Percentiles rank a stretch among this genome's conserved stretches.
phyloP scores from a whole-genome alignment of 2,888 invertebrate genomes.

The Sarcophaga carnaria region DNA sequence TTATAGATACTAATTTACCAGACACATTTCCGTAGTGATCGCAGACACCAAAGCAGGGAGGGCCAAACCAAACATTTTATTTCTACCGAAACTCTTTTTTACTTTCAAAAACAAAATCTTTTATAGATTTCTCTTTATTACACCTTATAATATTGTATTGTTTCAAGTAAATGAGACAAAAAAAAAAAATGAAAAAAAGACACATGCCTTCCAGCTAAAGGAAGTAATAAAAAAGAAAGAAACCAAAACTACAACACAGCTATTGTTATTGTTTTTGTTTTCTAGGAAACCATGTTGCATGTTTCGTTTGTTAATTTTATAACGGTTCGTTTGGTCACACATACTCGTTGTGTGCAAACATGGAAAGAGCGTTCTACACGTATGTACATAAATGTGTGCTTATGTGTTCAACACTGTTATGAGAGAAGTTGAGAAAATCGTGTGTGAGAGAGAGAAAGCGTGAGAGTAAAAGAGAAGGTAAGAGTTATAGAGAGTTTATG shows the following conservation, averaged over 20 bases:
- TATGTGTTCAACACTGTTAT: neutral
- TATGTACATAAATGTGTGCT: neutral
- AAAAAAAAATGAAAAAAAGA: too few species aligned
- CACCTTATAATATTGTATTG: too few species aligned
- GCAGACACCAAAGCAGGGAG: too few species aligned
- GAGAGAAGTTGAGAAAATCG: too few species aligned
- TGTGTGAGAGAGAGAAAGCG: too few species aligned
- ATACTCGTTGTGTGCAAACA: neutral
- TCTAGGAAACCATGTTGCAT: neutral
- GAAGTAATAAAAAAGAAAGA: neutral
- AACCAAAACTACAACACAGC: neutral
- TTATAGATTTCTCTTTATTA: too few species aligned
- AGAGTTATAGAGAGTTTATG: neutral
- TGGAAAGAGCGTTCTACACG: neutral
- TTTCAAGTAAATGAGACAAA: too few species aligned
- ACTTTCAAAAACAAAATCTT: neutral
- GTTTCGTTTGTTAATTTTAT: conserved; percentile 23
- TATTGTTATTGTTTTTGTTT: neutral
- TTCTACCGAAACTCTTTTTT: neutral
- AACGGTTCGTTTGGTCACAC: conserved; percentile 4
- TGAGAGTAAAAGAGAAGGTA: too few species aligned
- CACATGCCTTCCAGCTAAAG: too few species aligned
- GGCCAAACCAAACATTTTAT: too few species aligned
- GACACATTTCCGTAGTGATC: too few species aligned
- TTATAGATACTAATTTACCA: too few species aligned